These are phyloP conservation scores for Melanostoma mellinum DNA, from an alignment of 2,888 invertebrate genomes.

Conservation along the genomic window DNA sequence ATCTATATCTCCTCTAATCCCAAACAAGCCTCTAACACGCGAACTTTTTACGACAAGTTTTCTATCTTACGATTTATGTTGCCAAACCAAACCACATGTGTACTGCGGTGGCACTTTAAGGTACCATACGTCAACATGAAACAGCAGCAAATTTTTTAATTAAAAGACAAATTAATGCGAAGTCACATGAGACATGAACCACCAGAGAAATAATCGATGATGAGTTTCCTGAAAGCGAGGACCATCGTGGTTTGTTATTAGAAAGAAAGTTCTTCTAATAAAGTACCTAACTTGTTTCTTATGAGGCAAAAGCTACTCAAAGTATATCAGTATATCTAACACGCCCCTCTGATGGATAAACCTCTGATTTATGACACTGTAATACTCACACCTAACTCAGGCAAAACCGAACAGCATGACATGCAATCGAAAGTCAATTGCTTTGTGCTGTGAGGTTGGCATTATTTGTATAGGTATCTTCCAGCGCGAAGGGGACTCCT, in stretches of 20 bases:
- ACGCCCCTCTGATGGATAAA: slow-evolving; percentile 16
- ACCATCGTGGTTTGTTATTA: no score
- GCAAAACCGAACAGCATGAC: slow-evolving; percentile 44
- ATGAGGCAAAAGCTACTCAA: no score
- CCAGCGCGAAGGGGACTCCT: not conserved
- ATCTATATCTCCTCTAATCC: not conserved
- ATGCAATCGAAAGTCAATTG: slow-evolving; percentile 36
- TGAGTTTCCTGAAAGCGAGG: no score
- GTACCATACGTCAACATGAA: not conserved
- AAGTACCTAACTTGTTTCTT: no score
- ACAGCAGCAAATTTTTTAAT: not conserved
- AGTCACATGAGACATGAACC: no score
- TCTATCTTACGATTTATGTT: not conserved
- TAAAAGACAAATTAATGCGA: not conserved
- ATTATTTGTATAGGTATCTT: slow-evolving; percentile 11
- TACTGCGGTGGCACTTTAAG: slow-evolving; percentile 35
- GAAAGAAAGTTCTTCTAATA: no score
- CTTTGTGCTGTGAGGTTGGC: not conserved
- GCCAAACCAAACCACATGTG: slow-evolving; percentile 41
- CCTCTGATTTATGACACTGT: not conserved
- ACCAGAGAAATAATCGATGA: no score
- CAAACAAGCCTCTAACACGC: slow-evolving; percentile 43
- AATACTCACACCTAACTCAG: slow-evolving; percentile 15
- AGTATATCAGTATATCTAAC: not conserved
- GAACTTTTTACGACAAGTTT: not conserved